These are phyloP conservation scores for Meliscaeva auricollis DNA, from an alignment of 2,888 invertebrate genomes.

Conservation along the genomic window DNA sequence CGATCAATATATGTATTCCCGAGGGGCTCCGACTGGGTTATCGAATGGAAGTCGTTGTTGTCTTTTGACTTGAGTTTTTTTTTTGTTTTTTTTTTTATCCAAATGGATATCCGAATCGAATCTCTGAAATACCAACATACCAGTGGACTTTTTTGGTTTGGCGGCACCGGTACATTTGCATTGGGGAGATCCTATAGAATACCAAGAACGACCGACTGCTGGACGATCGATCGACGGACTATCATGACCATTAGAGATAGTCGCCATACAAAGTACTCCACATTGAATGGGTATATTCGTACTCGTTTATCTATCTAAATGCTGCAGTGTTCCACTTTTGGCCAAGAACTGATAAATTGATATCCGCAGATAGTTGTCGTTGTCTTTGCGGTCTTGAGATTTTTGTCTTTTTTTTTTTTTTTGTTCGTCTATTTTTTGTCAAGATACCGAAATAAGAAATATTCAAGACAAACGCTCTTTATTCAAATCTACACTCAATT, in stretches of 20 bases:
- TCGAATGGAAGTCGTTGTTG: neutral
- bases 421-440: neutral
- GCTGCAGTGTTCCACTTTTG: slow-evolving; percentile 65
- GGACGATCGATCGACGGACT: slow-evolving; percentile 12
- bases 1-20: slow-evolving; percentile 65
- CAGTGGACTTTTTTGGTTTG: slow-evolving; percentile 51
- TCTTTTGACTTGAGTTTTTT: neutral
- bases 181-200: neutral
- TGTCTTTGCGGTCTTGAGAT: slow-evolving; percentile 34
- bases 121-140: slow-evolving; percentile 72
- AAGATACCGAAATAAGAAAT: slow-evolving; percentile 60
- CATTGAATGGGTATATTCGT: slow-evolving; percentile 1
- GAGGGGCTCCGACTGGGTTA: slow-evolving; percentile 36
- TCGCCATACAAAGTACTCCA: slow-evolving; percentile 44
- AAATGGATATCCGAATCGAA: slow-evolving; percentile 65
- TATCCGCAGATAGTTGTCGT: slow-evolving; percentile 56
- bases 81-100: neutral
- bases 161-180: slow-evolving; percentile 46
- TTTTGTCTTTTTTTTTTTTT: slow-evolving; percentile 10
- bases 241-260: slow-evolving; percentile 69
- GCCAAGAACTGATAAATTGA: slow-evolving; percentile 71
- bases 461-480: slow-evolving; percentile 64
- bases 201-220: slow-evolving; percentile 37
- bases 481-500: slow-evolving; percentile 75
- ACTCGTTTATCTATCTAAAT: slow-evolving; percentile 22